phyloP scores from a whole-genome alignment of 2,797 vertebrate species.

The Vireo griseus region DNA sequence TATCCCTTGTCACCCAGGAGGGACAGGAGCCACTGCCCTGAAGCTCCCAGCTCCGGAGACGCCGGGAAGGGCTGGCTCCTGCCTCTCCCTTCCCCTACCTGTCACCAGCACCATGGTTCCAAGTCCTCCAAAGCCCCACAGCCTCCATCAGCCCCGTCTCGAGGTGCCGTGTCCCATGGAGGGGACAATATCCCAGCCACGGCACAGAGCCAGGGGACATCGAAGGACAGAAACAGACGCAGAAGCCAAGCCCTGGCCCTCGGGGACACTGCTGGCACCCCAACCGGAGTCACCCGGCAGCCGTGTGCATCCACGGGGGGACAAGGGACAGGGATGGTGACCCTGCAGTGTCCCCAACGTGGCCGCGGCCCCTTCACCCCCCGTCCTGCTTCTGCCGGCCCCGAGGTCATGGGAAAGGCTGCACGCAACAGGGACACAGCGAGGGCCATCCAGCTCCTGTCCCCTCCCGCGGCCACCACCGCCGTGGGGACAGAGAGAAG shows the following conservation, averaged over 20 bases:
- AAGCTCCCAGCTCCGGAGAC: background rate
- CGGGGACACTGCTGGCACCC: background rate
- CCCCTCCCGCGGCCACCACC: background rate
- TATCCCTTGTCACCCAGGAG: background rate
- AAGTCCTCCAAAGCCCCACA: background rate
- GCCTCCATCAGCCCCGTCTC: background rate
- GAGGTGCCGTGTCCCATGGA: accelerated
- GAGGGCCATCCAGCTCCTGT: background rate
- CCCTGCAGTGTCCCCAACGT: accelerated
- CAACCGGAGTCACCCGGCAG: background rate
- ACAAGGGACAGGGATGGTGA: background rate
- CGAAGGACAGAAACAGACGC: background rate
- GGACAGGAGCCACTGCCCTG: background rate
- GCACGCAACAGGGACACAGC: accelerated
- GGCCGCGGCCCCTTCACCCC: background rate
- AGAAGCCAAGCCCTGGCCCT: background rate
- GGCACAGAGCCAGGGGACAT: background rate
- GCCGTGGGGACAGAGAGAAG: accelerated
- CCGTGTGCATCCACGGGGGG: accelerated
- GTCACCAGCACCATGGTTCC: background rate
- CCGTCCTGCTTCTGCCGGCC: background rate
- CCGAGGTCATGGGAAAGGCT: conserved; percentile 26
- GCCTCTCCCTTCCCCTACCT: background rate
- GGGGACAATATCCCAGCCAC: background rate
- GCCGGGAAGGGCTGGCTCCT: background rate